phyloP scores from a whole-genome alignment of 2,113 vertebrate species.

The Corydoras sp. region DNA sequence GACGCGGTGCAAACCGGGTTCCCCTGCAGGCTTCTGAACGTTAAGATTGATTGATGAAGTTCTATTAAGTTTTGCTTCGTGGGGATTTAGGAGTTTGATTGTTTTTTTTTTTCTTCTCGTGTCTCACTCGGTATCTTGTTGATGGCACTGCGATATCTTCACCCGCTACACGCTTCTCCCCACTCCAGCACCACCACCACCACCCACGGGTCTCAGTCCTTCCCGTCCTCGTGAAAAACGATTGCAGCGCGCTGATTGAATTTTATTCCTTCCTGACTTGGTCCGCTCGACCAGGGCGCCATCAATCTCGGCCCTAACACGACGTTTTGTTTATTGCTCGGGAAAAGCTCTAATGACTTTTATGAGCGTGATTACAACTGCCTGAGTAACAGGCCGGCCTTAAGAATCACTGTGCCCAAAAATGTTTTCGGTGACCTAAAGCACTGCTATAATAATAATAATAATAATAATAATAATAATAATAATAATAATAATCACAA shows the following conservation, averaged over 20 bases:
- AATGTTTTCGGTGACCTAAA: neutral
- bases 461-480: slow-evolving; percentile 5
- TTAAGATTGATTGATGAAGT: too few relatives aligned
- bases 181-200: slow-evolving; percentile 63
- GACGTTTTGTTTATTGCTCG: slow-evolving; percentile 88
- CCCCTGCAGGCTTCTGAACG: too few relatives aligned
- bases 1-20: too few relatives aligned
- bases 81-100: slow-evolving; percentile 11
- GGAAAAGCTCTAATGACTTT: slow-evolving; percentile 77
- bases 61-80: too few relatives aligned
- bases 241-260: slow-evolving; percentile 76
- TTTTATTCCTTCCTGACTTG: slow-evolving; percentile 84
- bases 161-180: slow-evolving; percentile 61
- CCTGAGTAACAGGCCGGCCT: slow-evolving; percentile 12
- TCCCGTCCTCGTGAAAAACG: slow-evolving; percentile 79
- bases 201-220: slow-evolving; percentile 64
- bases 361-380: slow-evolving; percentile 60
- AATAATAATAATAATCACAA: neutral
- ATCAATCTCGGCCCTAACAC: slow-evolving; percentile 87
- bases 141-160: slow-evolving; percentile 58
- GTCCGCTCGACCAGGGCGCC: slow-evolving; percentile 71
- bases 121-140: slow-evolving; percentile 56
- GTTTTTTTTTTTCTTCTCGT: slow-evolving; percentile 11
- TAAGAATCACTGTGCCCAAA: slow-evolving; percentile 9
- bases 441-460: neutral